Base-by-base conservation (phyloP, 2,113 vertebrate species). In the Silurus asotus region DNA sequence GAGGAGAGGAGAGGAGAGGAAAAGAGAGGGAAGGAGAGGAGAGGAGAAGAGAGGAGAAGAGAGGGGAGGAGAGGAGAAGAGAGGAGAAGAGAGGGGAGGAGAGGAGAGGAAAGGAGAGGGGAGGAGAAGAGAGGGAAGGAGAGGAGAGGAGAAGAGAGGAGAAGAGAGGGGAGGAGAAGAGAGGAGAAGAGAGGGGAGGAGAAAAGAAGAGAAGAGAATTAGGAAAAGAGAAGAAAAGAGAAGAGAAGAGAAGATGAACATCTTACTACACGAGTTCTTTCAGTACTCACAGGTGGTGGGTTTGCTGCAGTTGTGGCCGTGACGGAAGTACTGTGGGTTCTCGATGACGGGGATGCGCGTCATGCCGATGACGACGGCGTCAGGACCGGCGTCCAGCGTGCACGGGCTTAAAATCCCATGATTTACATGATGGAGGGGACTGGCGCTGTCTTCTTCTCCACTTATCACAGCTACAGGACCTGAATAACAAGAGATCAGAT, bases 251-350 rank as follows among this genome's bases (percentile, higher is more conserved):
- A 74, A 11, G 28, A 72, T 20, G 6, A 75, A 51, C 48, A 5
- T 48, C 0, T 7, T 10, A 5, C 17, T 74, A 49, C 67, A 74
- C 20, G 13, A 3, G 2, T 20, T 48, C 5, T 49, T 55, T 59
- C 55, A 6, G 59, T 83, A 97, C 98, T 97, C 93, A 99, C 98
- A 98, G 1, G 97, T 99, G 90, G 97, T 91, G 64, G 97, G 96
- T 91, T 99, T 99, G 92, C 95, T 97, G 90, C 97, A 97, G 94
- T 95, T 98, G 94, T 98, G 96, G 10, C 96, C 96, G 69, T 99
- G 97, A 17, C 96, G 96, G 95, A 99, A 99, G 94, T 99, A 99
- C 92, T 99, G 98, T 0, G 98, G 98, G 88, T 99, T 99, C 93
- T 99, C 98, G 0, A 99, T 99, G 89, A 99, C 96, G 0, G 98